Evolutionary conservation across 2,888 invertebrate species (phyloP).

Genomic region (Arctia plantaginis): DNA sequence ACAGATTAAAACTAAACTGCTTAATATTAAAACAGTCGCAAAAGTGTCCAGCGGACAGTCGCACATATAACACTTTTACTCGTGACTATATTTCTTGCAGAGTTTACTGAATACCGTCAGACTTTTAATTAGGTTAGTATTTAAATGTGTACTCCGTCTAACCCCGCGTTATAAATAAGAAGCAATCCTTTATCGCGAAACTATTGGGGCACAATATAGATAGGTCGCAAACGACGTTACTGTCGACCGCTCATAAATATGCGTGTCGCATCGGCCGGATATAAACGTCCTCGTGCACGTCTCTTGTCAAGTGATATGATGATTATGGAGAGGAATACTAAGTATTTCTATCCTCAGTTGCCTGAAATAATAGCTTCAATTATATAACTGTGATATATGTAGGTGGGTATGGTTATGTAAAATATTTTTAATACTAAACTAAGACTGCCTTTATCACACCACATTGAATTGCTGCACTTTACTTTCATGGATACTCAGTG

Average conservation of each 20-base stretch:
- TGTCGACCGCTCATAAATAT: constrained; percentile 37
- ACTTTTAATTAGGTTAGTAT: background rate
- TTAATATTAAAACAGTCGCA: background rate
- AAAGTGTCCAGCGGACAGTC: background rate
- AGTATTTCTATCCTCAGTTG: constrained; percentile 15
- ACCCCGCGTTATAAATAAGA: constrained; percentile 16
- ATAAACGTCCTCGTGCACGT: constrained; percentile 38
- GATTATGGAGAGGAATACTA: constrained; percentile 41
- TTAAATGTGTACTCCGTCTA: constrained; percentile 13
- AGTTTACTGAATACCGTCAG: background rate
- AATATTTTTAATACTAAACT: background rate
- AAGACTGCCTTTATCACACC: background rate
- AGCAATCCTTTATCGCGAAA: constrained; percentile 25
- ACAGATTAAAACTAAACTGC: too few species aligned
- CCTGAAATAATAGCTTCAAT: background rate
- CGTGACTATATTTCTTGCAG: background rate
- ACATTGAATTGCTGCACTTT: background rate
- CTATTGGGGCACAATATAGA: constrained; percentile 10
- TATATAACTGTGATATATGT: background rate
- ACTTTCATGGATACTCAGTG: too few species aligned
- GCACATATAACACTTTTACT: background rate
- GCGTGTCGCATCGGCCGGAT: constrained; percentile 30
- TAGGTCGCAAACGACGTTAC: constrained; percentile 20
- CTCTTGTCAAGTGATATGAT: constrained; percentile 41
- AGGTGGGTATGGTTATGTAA: background rate